phyloP scores from a whole-genome alignment of 1,140 invertebrate species.

The Delia radicum region DNA sequence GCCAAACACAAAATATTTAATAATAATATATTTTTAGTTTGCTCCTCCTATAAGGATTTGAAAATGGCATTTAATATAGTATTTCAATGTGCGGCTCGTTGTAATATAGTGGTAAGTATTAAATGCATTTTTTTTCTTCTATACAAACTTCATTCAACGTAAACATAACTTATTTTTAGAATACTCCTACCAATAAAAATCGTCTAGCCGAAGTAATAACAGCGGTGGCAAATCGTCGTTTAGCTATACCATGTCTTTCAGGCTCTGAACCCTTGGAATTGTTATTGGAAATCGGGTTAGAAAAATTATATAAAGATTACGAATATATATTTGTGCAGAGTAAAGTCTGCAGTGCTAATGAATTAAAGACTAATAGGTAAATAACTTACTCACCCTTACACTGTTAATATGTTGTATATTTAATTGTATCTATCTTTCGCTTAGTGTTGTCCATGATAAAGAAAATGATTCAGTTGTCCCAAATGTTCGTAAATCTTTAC shows the following conservation, averaged over 20 bases:
- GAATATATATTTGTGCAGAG: conserved; percentile 52
- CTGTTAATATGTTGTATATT: conserved; percentile 15
- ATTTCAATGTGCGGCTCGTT: conserved; percentile 50
- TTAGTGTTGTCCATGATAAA: not conserved
- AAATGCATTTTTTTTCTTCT: not conserved
- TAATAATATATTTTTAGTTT: conserved; percentile 28
- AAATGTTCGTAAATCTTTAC: conserved; percentile 51
- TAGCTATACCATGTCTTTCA: conserved; percentile 49
- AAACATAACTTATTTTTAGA: conserved; percentile 31
- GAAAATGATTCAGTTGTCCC: conserved; percentile 28
- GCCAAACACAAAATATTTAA: not conserved
- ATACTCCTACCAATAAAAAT: conserved; percentile 52
- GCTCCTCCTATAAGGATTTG: conserved; percentile 46
- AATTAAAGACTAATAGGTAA: conserved; percentile 34
- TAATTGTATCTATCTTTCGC: not conserved
- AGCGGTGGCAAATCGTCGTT: conserved; percentile 46
- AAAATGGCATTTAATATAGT: conserved; percentile 46
- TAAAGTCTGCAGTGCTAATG: conserved; percentile 44
- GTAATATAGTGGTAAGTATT: conserved; percentile 50
- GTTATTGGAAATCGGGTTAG: conserved; percentile 52
- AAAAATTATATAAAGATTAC: conserved; percentile 52
- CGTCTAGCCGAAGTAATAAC: conserved; percentile 51
- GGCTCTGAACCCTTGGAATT: conserved; percentile 51
- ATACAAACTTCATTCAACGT: not conserved
- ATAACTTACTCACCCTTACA: not conserved